Conservation (phyloP, 2,888 invertebrate species). For the Eupithecia abbreviata region DNA sequence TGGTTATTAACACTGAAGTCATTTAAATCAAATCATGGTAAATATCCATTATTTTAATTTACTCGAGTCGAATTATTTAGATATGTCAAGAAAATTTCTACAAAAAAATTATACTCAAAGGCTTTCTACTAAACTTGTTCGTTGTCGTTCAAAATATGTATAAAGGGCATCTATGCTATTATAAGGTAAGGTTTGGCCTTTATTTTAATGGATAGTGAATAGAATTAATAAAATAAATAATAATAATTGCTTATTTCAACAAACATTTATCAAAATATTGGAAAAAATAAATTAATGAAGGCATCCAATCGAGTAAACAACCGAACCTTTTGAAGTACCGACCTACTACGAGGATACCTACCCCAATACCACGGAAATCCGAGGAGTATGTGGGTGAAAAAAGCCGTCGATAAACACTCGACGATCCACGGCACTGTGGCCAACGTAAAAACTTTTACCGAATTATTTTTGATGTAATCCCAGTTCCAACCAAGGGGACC, state of each 20-base stretch:
- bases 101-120: neutral
- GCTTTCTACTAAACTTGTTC: neutral
- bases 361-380: conserved; percentile 81
- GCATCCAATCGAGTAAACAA: neutral
- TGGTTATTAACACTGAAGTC: too few relatives aligned
- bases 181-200: neutral
- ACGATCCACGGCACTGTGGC: conserved; percentile 78
- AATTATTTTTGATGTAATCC: conserved; percentile 78
- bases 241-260: neutral
- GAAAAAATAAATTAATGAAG: neutral
- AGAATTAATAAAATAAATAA: neutral
- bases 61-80: neutral
- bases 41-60: too few relatives aligned
- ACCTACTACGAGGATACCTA: conserved; percentile 53
- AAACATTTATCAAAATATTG: neutral
- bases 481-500: conserved; percentile 80
- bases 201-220: neutral
- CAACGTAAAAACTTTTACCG: conserved; percentile 77
- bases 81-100: neutral
- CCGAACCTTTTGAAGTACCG: conserved; percentile 8
- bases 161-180: neutral
- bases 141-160: neutral
- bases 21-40: too few relatives aligned
- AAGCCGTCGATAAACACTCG: conserved; percentile 75
- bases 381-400: conserved; percentile 72